Evolutionary conservation across 2,888 invertebrate genomes (phyloP), one percentile per base, ranked within the genome.

Genomic region (Tromatobia lineatoria): DNA sequence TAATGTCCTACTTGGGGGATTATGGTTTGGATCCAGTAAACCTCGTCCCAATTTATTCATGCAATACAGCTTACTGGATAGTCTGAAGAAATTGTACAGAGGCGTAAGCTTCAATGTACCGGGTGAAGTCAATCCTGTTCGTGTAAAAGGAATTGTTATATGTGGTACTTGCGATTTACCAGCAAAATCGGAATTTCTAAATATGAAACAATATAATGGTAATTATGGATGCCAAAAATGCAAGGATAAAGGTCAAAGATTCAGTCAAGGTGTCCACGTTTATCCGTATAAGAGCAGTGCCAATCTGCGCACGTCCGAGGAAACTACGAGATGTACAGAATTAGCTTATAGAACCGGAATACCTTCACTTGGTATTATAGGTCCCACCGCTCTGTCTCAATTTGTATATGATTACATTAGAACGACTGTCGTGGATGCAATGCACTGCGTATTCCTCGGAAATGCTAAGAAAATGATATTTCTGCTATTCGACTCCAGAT

Each of bases 11-110:
- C 23, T 88, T 38, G 85, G 76, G 29, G 86, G 86, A 6, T 42
- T 86, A 29, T 88, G 87, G 86, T 83, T 87, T 70, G 85, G 87
- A 42, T 42, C 45, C 64, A 61, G 50, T n/a, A 87, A 86, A 85
- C 85, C 83, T 64, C 69, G 57, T 57, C 54, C 59, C 42, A 86
- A 88, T 54, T 64, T 80, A 25, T 77, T 83, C 15, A 38, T 87
- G 11, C 20, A 70, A 23, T 29, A 29, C 29, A 42, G 20, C 18
- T 69, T 83, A 47, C 38, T 59, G 18, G 70, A 69, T n/a, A 34
- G 29, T 50, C n/a, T 76, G 15, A 8, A n/a, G 10, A 54, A 45
- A 54, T 47, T 82, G 20, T 66, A 66, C 20, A 34, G 25, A 25
- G 82, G 73, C 15, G 29, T 82, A 15, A 4, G 57, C 29, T 52